Evolutionary conservation across 2,797 vertebrate species (phyloP).

Genomic region (Taeniopygia guttata): DNA sequence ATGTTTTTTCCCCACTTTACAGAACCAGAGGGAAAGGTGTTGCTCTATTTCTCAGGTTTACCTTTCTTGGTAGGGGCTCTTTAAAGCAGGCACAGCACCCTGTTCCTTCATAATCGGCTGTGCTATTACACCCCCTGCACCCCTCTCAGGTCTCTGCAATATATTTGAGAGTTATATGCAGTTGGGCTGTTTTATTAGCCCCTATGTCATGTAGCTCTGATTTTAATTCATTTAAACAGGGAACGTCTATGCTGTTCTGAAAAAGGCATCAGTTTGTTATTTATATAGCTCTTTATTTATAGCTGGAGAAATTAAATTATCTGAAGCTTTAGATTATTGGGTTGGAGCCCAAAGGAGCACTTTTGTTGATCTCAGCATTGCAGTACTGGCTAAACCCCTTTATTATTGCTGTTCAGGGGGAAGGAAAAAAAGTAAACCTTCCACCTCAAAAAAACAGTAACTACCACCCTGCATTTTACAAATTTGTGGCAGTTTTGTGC

Average conservation of each 20-base stretch:
- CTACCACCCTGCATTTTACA: background rate
- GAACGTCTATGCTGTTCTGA: background rate
- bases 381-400: background rate
- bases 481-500: background rate
- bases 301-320: background rate
- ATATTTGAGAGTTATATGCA: background rate
- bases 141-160: background rate
- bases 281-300: slow-evolving; percentile 25
- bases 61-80: slow-evolving; percentile 18
- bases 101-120: background rate
- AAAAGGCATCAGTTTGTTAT: background rate
- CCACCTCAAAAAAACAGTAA: background rate
- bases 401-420: background rate
- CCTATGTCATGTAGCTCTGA: background rate
- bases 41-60: background rate
- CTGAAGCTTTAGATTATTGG: slow-evolving; percentile 15
- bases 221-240: slow-evolving; percentile 20
- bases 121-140: background rate
- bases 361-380: background rate
- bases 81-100: background rate
- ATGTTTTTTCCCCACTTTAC: background rate
- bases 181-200: background rate
- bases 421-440: accelerated
- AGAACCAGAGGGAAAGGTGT: background rate
- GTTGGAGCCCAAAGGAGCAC: background rate